Evolutionary conservation across 2,113 vertebrate species (phyloP).

Genomic region (Silurus meridionalis): DNA sequence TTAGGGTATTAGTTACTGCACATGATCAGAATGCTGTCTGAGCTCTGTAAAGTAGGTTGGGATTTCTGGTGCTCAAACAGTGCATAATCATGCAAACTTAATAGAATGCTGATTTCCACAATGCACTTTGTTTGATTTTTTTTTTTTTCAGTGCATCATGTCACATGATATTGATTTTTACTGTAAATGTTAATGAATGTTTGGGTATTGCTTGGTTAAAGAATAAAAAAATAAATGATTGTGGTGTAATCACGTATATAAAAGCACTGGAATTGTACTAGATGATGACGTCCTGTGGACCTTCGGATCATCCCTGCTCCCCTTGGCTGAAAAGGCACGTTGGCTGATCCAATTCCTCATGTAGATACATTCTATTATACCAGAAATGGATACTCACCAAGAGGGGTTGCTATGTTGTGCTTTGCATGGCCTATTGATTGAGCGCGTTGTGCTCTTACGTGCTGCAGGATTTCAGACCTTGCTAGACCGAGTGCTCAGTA

Average conservation of each 20-base stretch:
- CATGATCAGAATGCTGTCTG: background rate
- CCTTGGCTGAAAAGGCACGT: background rate
- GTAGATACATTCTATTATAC: background rate
- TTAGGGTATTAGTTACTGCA: background rate
- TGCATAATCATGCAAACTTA: background rate
- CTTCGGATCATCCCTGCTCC: background rate
- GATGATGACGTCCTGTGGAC: background rate
- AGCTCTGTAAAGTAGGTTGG: background rate
- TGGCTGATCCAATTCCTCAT: background rate
- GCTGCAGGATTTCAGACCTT: conserved; percentile 1
- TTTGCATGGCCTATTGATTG: background rate
- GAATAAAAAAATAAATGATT: background rate
- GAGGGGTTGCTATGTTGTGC: background rate
- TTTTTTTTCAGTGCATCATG: background rate
- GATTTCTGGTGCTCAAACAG: background rate
- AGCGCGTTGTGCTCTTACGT: background rate
- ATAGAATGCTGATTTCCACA: background rate
- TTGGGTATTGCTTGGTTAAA: background rate
- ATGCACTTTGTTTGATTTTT: background rate
- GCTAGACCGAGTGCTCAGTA: background rate
- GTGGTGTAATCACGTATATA: background rate
- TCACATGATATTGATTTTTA: background rate
- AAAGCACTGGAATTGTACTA: background rate
- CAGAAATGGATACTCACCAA: background rate
- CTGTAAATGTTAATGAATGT: background rate